A percentile compares a stretch with the other conserved stretches of the same genome.
Evolutionary conservation across 2,888 invertebrate genomes (phyloP).

Genomic region (Sphaeridia pumilis): DNA sequence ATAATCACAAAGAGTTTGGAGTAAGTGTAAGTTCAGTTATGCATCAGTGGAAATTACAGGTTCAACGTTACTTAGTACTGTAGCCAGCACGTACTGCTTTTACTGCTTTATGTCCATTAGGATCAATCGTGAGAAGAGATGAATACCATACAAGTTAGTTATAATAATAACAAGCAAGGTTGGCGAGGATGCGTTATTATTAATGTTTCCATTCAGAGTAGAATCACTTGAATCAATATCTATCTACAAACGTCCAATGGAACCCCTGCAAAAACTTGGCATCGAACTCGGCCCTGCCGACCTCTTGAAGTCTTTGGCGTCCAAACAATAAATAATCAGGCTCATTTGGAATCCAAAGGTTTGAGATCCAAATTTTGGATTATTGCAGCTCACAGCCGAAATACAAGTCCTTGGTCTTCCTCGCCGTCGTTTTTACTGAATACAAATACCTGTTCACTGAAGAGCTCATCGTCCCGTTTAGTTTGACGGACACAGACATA

Average conservation of each 20-base stretch:
- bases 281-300: constrained; percentile 39
- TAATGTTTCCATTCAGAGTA: too few species aligned
- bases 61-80: too few species aligned
- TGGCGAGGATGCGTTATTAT: neutral
- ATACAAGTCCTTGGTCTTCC: constrained; percentile 29
- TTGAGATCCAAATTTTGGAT: too few species aligned
- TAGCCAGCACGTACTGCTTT: too few species aligned
- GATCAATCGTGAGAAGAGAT: neutral
- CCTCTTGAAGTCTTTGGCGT: constrained; percentile 40
- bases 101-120: neutral
- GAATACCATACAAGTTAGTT: neutral
- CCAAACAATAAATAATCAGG: constrained; percentile 38
- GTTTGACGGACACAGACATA: constrained; percentile 38
- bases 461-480: constrained; percentile 38
- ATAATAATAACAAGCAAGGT: neutral
- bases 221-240: too few species aligned
- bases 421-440: constrained; percentile 23
- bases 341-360: too few species aligned
- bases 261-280: constrained; percentile 37
- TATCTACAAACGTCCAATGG: constrained; percentile 36
- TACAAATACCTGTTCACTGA: constrained; percentile 44
- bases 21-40: too few species aligned
- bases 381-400: constrained; percentile 37
- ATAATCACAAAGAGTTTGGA: too few species aligned
- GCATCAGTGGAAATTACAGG: too few species aligned